These are phyloP conservation scores for Plutomurus gul DNA, from an alignment of 1,140 invertebrate genomes.

Conservation along the genomic window DNA sequence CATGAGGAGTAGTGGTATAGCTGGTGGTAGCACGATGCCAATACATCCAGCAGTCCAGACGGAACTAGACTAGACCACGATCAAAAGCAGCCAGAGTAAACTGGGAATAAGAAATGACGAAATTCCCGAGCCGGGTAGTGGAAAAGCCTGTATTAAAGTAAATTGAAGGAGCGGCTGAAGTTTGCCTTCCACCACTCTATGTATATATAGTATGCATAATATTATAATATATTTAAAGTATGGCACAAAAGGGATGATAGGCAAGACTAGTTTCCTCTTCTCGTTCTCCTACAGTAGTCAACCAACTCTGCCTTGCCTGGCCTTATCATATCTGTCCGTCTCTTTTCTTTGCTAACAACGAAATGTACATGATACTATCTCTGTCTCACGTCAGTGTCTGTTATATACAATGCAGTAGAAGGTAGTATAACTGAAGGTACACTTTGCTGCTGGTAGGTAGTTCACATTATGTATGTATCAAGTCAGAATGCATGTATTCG, in stretches of 20 bases:
- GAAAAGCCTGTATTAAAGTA: slow-evolving; percentile 14
- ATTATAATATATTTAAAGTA: slow-evolving; percentile 29
- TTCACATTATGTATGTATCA: neutral
- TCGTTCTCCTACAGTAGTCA: neutral
- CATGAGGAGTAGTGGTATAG: neutral
- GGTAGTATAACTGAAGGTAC: too few relatives aligned
- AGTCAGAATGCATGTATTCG: neutral
- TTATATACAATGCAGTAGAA: neutral
- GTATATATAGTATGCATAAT: slow-evolving; percentile 27
- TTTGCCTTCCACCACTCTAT: neutral
- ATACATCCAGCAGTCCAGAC: slow-evolving; percentile 4
- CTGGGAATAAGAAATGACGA: slow-evolving; percentile 17
- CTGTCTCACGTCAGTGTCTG: neutral
- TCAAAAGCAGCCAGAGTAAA: too few relatives aligned
- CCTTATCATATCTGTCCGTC: neutral
- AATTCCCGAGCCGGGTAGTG: slow-evolving; percentile 24
- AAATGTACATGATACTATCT: slow-evolving; percentile 18
- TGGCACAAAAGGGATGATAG: slow-evolving; percentile 24
- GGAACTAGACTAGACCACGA: neutral
- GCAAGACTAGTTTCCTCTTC: neutral
- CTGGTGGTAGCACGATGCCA: neutral
- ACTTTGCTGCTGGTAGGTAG: too few relatives aligned
- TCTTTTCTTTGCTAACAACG: neutral
- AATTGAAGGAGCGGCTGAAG: slow-evolving; percentile 3
- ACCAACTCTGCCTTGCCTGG: neutral